Evolutionary conservation across 1,140 invertebrate species (phyloP), one percentile per base, ranked within the genome.

Genomic region (Melipona quadrifasciata): DNA sequence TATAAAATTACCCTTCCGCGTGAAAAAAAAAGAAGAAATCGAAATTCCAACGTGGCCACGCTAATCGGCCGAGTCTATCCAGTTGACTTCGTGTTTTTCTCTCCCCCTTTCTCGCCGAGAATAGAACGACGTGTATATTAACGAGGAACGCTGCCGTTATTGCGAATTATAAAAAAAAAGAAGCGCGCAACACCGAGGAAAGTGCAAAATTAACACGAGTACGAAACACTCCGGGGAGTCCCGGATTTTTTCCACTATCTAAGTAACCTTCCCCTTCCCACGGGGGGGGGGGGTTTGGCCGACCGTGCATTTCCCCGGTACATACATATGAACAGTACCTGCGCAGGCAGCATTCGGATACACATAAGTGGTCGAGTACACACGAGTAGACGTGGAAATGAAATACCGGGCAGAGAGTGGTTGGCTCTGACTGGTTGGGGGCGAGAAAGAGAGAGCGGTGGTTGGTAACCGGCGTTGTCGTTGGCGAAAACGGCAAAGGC

Each of bases 301-400:
- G 79, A 64, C 57, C 55, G 57, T 64, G 70, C 47, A 47, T 64
- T 64, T 81, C 16, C 68, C 21, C 31, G 21, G 58, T 55, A 71
- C 65, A 76, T 55, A 71, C 65, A 76, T 82, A 82, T 64, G 82
- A 84, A 84, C 76, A 53, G 82, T 84, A 72, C 21, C 82, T 72
- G 82, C 82, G 75, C 70, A 84, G 75, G 67, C 82, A 84, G 75
- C 82, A 79, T 84, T 79, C 75, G 75, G 67, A 68, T 78, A 79
- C 82, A 79, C 82, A 84, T 79, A 84, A 84, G 75, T 84, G 82
- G 82, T 79, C 47, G 82, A 78, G 75, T 79, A 84, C 82, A 78
- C 82, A 79, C 75, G 55, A 68, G 74, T 83, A 84, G 67, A 86
- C 67, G 79, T 85, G 72, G 84, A 73, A 76, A 82, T 85, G 79